Conservation (phyloP, 1,140 invertebrate genomes). For the Plectus sambesii region DNA sequence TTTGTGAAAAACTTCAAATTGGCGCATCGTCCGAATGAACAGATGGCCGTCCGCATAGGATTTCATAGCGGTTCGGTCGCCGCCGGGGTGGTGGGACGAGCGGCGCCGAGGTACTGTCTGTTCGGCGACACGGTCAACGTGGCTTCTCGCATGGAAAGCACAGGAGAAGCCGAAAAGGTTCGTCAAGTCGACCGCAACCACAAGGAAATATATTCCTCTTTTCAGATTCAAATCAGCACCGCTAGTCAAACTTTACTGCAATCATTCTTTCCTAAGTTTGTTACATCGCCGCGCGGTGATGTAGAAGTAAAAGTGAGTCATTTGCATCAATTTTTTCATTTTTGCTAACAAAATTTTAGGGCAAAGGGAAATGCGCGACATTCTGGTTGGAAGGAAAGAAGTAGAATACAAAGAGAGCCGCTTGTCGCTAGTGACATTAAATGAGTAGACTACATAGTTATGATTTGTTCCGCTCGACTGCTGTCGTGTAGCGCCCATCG, state of each 20-base stretch:
- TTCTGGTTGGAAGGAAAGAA: slow-evolving; percentile 42
- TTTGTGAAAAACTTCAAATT: slow-evolving; percentile 78
- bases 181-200: slow-evolving; percentile 3
- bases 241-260: slow-evolving; percentile 35
- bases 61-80: slow-evolving; percentile 78
- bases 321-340: slow-evolving; percentile 4
- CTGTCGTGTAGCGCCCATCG: no score
- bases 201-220: neutral
- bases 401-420: no score
- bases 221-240: slow-evolving; percentile 40
- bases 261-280: slow-evolving; percentile 42
- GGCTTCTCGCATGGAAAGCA: slow-evolving; percentile 43
- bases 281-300: slow-evolving; percentile 34
- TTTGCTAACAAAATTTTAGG: slow-evolving; percentile 25
- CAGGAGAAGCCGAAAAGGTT: slow-evolving; percentile 42
- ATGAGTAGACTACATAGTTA: no score
- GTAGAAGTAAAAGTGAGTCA: slow-evolving; percentile 36
- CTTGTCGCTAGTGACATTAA: no score
- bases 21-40: slow-evolving; percentile 69
- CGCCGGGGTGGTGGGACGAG: slow-evolving; percentile 76
- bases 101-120: slow-evolving; percentile 60
- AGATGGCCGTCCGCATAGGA: slow-evolving; percentile 82
- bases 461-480: no score
- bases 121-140: slow-evolving; percentile 43
- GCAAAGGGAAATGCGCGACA: slow-evolving; percentile 38